phyloP scores from a whole-genome alignment of 2,888 invertebrate species.

The Nowickia ferox region DNA sequence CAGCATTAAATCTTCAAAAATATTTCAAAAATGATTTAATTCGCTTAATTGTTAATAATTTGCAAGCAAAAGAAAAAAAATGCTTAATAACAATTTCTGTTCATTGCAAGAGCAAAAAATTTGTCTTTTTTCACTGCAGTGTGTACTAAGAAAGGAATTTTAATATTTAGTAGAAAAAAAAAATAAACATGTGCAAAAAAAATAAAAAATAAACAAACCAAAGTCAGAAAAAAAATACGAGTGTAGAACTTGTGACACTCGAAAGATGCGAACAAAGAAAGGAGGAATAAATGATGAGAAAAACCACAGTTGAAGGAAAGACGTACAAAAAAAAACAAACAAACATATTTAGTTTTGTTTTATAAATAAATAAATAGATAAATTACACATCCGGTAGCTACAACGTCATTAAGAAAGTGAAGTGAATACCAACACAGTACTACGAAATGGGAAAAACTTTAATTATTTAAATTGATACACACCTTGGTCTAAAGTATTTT shows the following conservation, averaged over 20 bases:
- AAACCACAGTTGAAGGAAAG: constrained; percentile 18
- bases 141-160: constrained; percentile 12
- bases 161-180: constrained; percentile 18
- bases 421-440: not conserved
- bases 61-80: constrained; percentile 1
- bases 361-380: constrained; percentile 42
- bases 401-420: not conserved
- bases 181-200: constrained; percentile 22
- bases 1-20: constrained; percentile 13
- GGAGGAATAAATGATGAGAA: not conserved
- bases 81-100: constrained; percentile 8
- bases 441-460: not conserved
- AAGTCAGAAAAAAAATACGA: not conserved
- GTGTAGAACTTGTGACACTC: constrained; percentile 4
- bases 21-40: not conserved
- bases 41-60: constrained; percentile 1
- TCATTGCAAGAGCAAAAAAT: constrained; percentile 1
- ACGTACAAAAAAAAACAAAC: constrained; percentile 13
- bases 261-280: constrained; percentile 4
- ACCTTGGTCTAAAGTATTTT: too few species aligned
- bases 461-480: too few species aligned
- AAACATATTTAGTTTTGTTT: constrained; percentile 10
- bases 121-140: not conserved
- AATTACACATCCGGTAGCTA: constrained; percentile 50
- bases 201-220: constrained; percentile 30